Base-by-base conservation (phyloP, 2,888 invertebrate genomes). In the Hypena proboscidalis region DNA sequence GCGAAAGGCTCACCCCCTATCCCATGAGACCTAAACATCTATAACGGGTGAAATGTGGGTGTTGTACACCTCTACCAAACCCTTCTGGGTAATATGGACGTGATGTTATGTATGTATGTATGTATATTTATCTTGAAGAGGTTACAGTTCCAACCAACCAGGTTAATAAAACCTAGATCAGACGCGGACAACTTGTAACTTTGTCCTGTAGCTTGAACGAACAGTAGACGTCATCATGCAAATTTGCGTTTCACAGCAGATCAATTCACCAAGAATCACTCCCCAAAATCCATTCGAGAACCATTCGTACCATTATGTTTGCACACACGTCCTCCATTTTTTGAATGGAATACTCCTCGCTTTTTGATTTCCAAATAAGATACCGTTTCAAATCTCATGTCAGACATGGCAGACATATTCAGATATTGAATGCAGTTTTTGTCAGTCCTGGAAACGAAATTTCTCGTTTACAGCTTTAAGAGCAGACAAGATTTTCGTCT, bases 291-390 rank as follows among this genome's bases (percentile, higher is more conserved):
- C 9, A 10, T 55, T 56, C 64, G 56, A 65, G 57, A 66, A 60
- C 39, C 33, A 20, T 17, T 45, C 38, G 74, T 77, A 66, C 8
- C 25, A 42, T 33, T 30, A 7, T 70, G 64, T 78, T 78, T 77
- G 68, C 67, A 43, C 69, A 46, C 23, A 25, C 58, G 48, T 49
- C 64, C 56, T 65, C 57, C 66, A 64, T 68, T 76, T 79, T 78
- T 72, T 78, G 75, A 82, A 80, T 69, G 72, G 66, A 56, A 44
- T 58, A 65, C 62, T 61, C 47, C 49, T 45, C 30, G 56, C 59
- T 63, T 79, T 82, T 77, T 82, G 82, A 83, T 83, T 78, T 66
- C 60, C 74, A 82, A 84, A 83, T 75, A 80, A 83, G 83, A 84
- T 82, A 83, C 80, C 69, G 68, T 76, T 78, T 80, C 77, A 77